Evolutionary conservation across 2,888 invertebrate genomes (phyloP), one percentile per base, ranked within the genome.

Genomic region (Pimpla rufipes): DNA sequence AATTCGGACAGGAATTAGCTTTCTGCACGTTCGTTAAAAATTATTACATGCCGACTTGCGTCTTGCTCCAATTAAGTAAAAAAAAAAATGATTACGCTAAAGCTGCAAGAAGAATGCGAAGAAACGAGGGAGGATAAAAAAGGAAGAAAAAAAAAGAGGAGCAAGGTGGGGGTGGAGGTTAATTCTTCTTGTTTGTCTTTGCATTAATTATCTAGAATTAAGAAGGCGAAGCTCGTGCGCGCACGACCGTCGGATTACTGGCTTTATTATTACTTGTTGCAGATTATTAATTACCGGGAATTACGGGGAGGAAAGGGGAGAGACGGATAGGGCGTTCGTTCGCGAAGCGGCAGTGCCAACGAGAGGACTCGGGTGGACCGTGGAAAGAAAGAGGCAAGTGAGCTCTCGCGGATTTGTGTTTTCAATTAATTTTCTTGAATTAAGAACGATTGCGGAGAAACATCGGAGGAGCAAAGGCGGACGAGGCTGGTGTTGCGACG

Each of bases 151-250:
- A 81, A 84, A 81, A 86, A 79, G 66, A 79, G 79, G 74, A 86
- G 77, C 79, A 50, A 75, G n/a, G n/a, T n/a, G n/a, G n/a, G 68
- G 85, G 50, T 59, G 81, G 78, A 81, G 87, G 83, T 82, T 77
- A 91, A 91, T 92, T 91, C 91, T 91, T 90, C 91, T 90, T 93
- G 91, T 92, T 93, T 93, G 92, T 91, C 92, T 92, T 92, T 91
- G 90, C 91, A 92, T 93, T 93, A 93, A 93, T 93, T 93, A 93
- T 91, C 90, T 89, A 91, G 92, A 93, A 93, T 93, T 92, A 92
- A 93, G 92, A 92, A 91, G 88, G 88, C 86, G 67, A 70, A 78
- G 81, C 81, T 71, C 64, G 88, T 88, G 88, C 87, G 18, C 73
- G 55, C 79, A 88, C 86, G 88, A 87, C 88, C 88, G 87, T 89